Percentiles rank a stretch among this genome's conserved stretches.
phyloP scores from a whole-genome alignment of 2,888 invertebrate genomes.

The Endomychus coccineus region DNA sequence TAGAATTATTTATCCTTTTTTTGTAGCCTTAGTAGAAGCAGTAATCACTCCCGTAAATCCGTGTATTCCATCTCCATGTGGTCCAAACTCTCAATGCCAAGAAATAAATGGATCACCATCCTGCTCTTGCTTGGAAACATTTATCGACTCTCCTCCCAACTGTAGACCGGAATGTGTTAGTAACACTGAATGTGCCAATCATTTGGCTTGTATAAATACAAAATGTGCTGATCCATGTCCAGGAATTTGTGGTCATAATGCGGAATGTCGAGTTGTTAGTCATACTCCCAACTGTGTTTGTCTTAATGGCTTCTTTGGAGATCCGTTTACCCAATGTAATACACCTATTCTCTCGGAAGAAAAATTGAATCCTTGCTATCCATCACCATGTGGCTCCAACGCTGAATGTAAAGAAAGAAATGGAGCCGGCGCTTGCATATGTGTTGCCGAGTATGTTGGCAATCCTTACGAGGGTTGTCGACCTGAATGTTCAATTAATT shows the following conservation, averaged over 20 bases:
- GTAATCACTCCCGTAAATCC: conserved; percentile 46
- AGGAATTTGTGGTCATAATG: conserved; percentile 58
- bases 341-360: conserved; percentile 23
- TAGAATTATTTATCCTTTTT: conserved; percentile 2
- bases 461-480: conserved; percentile 68
- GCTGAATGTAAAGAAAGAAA: conserved; percentile 55
- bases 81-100: conserved; percentile 49
- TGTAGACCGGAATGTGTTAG: conserved; percentile 66
- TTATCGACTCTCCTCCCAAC: conserved; percentile 56
- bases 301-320: conserved; percentile 62
- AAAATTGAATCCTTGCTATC: conserved; percentile 54
- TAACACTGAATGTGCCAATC: conserved; percentile 62
- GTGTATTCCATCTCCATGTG: conserved; percentile 62
- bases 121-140: conserved; percentile 56
- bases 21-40: background rate
- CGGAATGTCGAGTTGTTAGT: conserved; percentile 61
- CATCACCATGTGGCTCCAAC: conserved; percentile 61
- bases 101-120: conserved; percentile 43
- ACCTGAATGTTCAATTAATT: conserved; percentile 65
- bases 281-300: conserved; percentile 70
- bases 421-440: conserved; percentile 58
- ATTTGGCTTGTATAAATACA: conserved; percentile 62
- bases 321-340: conserved; percentile 55
- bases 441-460: conserved; percentile 55
- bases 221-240: conserved; percentile 67